Evolutionary conservation across 1,140 invertebrate genomes (phyloP), one percentile per base, ranked within the genome.

Genomic region (Odontomachus brunneus): DNA sequence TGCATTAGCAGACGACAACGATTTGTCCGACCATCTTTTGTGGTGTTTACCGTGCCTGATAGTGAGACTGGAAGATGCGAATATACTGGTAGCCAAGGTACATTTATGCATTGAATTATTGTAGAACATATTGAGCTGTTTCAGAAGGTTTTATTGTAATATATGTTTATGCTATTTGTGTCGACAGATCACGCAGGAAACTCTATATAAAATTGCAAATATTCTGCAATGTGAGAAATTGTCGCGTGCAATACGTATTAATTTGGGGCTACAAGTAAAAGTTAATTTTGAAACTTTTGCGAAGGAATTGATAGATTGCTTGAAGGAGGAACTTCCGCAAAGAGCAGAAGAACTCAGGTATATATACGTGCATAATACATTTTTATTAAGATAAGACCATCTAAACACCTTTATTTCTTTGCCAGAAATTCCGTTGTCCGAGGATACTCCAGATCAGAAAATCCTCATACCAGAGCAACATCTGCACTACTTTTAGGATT

Each of bases 361-460:
- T 15, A 76, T 26, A 19, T 57, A 51, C 19, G 33, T 5, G 11
- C 26, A 57, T 22, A 51, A 60, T 71, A 12, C 49, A 29, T 33
- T 85, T 72, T 60, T n/a, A 48, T 3, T 59, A n/a, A 49, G 65
- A 65, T 62, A 24, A 0, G 7, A 59, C 9, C 49, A 53, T 19
- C 2, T 38, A 60, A 85, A 72, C 33, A 24, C 72, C 72, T 59
- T 49, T 66, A 62, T 65, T 33, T 80, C 69, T 4, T 78, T 83
- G 88, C 33, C 65, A 93, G 92, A 76, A 92, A 93, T 72, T 87
- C 92, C 3, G 88, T 92, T 19, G 91, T 91, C 1, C 85, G 91
- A 67, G 92, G 93, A 15, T 94, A 94, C 63, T 93, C 92, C 17
- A 91, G 89, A 75, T 93, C 93, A 2, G 93, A 93, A 74, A 88